These are phyloP conservation scores for Embiotoca jacksoni DNA, from an alignment of 2,113 vertebrate genomes.

Conservation along the genomic window DNA sequence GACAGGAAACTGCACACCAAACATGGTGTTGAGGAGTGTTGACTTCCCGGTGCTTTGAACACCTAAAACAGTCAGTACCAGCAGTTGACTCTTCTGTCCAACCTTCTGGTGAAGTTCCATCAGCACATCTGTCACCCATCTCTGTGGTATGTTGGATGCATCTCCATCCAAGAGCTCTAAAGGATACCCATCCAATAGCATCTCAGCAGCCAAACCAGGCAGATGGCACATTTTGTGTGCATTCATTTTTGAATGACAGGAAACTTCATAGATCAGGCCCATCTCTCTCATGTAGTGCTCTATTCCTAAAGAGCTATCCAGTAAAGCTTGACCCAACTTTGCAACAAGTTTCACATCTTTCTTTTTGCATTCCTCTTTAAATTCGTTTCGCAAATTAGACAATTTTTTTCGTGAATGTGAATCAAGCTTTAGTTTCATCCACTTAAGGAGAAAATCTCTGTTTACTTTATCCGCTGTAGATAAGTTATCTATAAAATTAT, in stretches of 20 bases:
- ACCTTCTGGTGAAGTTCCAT: slow-evolving; percentile 63
- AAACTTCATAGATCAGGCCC: slow-evolving; percentile 75
- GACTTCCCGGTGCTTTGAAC: slow-evolving; percentile 83
- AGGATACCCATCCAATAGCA: slow-evolving; percentile 75
- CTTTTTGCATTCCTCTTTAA: slow-evolving; percentile 12
- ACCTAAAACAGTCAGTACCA: slow-evolving; percentile 75
- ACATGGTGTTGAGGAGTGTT: slow-evolving; percentile 89
- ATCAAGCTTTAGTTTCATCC: slow-evolving; percentile 62
- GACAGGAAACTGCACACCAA: slow-evolving; percentile 86
- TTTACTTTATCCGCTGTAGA: slow-evolving; percentile 25
- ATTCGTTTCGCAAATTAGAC: neutral
- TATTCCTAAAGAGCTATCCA: slow-evolving; percentile 72
- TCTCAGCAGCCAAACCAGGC: slow-evolving; percentile 65
- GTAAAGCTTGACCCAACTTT: slow-evolving; percentile 58
- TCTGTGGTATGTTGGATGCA: slow-evolving; percentile 69
- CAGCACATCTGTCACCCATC: slow-evolving; percentile 70
- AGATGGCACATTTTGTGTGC: slow-evolving; percentile 18
- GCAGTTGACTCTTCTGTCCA: slow-evolving; percentile 51
- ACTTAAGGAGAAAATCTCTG: slow-evolving; percentile 62
- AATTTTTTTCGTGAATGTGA: slow-evolving; percentile 14
- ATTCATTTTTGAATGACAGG: neutral
- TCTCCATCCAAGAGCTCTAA: slow-evolving; percentile 80
- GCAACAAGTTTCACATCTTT: neutral
- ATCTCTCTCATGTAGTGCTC: slow-evolving; percentile 80
- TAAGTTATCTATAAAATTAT: slow-evolving; percentile 45